Conservation (phyloP, 2,888 invertebrate species). For the Noctua fimbriata region DNA sequence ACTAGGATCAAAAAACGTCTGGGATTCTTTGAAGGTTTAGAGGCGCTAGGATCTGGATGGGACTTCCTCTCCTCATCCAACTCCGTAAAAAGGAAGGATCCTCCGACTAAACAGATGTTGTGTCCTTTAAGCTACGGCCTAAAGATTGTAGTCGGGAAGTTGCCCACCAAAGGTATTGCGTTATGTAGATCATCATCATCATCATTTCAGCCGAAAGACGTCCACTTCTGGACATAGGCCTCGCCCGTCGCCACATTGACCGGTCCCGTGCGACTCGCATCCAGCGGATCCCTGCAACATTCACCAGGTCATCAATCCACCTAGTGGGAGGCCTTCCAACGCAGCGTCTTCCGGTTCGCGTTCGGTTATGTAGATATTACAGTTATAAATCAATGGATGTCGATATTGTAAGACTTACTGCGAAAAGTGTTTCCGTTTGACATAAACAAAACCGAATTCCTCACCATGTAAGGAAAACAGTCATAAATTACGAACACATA, state of each 20-base stretch:
- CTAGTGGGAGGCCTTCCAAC: too few species aligned
- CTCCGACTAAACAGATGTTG: not conserved
- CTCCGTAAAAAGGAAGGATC: not conserved
- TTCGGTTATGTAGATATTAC: not conserved
- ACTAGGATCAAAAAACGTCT: too few species aligned
- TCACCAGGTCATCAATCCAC: too few species aligned
- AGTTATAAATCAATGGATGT: not conserved
- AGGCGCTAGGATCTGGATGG: not conserved
- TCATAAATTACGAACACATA: slow-evolving; percentile 17
- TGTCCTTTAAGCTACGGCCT: not conserved
- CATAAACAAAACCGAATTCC: slow-evolving; percentile 30
- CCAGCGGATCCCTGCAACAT: too few species aligned
- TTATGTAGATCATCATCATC: too few species aligned
- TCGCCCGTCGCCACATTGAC: too few species aligned
- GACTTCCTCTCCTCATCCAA: not conserved
- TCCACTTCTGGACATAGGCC: too few species aligned
- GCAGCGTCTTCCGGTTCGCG: too few species aligned
- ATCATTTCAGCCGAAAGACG: too few species aligned
- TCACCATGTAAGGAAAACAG: slow-evolving; percentile 27
- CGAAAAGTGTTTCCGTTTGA: slow-evolving; percentile 17
- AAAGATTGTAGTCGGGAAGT: not conserved
- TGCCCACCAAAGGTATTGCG: not conserved
- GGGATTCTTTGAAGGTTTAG: not conserved
- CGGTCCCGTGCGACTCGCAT: too few species aligned
- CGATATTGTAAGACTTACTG: not conserved